Evolutionary conservation across 2,797 vertebrate genomes (phyloP), one percentile per base, ranked within the genome.

Genomic region (Danio jaintianensis): DNA sequence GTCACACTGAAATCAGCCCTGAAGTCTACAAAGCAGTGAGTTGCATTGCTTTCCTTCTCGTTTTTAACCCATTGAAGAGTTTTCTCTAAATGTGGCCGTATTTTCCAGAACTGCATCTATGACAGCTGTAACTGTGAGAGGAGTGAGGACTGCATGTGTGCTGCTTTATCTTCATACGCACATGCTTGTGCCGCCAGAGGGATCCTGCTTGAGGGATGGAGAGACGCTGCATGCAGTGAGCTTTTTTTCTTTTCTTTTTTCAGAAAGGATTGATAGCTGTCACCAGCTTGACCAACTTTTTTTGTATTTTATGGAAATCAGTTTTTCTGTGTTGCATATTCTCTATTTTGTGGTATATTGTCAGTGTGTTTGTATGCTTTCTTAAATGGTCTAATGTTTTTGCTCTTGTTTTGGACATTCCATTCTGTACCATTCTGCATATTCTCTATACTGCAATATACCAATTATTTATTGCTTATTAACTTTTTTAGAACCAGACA

Each of bases 121-220:
- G 93, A 95, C 86, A 94, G 88, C 6, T 95, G 94, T 59, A 94
- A 92, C 45, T 93, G 93, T 80, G 90, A 93, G 75, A 93, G 90
- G 38, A 94, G 91, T 10, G 93, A 95, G 82, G 90, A 86, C 29
- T 93, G 92, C 58, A 89, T 95, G 88, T 95, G 94, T 53, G 90
- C 93, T 13, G 90, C 92, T 2, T 82, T 95, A 52, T 94, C 92
- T 5, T 89, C 94, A 10, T 95, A 95, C 12, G 85, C 89, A 73
- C 89, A 90, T 75, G 91, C 91, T 16, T 95, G 94, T 87, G 89
- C 92, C 55, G 78, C 87, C 16, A 91, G 85, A 53, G 93, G 92
- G 0, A 18, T 93, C 38, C 3, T 79, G 50, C 83, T 95, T 56
- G 63, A 59, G 0, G 89, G 85, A 29, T 95, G 94, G 94, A 92